These are phyloP conservation scores for Hippolais icterina DNA, from an alignment of 2,113 vertebrate genomes.

Conservation along the genomic window DNA sequence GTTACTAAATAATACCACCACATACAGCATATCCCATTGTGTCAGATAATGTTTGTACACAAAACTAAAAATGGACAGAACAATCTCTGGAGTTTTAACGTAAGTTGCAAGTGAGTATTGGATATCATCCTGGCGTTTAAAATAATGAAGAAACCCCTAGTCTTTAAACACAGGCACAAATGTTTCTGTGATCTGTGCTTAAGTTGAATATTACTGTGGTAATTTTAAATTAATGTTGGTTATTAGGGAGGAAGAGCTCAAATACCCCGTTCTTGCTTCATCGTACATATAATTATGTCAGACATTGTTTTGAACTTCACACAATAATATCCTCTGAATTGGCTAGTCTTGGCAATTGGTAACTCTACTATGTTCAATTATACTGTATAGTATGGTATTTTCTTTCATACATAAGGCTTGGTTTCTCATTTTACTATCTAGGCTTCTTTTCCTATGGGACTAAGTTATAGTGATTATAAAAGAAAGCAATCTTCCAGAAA, in stretches of 20 bases:
- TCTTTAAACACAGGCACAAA: background rate
- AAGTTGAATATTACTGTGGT: background rate
- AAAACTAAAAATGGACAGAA: background rate
- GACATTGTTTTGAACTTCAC: background rate
- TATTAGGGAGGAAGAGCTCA: slow-evolving; percentile 12
- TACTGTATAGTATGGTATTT: background rate
- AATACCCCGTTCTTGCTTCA: background rate
- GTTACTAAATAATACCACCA: background rate
- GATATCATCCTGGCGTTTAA: background rate
- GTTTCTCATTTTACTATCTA: background rate
- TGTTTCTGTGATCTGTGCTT: background rate
- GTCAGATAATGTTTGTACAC: background rate
- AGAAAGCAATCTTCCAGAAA: background rate
- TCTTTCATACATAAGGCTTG: background rate
- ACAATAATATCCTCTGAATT: background rate
- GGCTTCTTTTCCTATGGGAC: background rate
- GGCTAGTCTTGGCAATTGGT: background rate
- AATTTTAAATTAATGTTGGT: slow-evolving; percentile 14
- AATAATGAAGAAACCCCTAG: background rate
- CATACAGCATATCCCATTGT: rapidly evolving
- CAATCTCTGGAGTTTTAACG: background rate
- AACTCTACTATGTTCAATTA: background rate
- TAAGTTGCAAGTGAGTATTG: background rate
- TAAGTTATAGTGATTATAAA: background rate
- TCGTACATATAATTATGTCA: slow-evolving; percentile 9